Conservation (phyloP, 1,140 invertebrate genomes). For the Rhynchophorus ferrugineus region DNA sequence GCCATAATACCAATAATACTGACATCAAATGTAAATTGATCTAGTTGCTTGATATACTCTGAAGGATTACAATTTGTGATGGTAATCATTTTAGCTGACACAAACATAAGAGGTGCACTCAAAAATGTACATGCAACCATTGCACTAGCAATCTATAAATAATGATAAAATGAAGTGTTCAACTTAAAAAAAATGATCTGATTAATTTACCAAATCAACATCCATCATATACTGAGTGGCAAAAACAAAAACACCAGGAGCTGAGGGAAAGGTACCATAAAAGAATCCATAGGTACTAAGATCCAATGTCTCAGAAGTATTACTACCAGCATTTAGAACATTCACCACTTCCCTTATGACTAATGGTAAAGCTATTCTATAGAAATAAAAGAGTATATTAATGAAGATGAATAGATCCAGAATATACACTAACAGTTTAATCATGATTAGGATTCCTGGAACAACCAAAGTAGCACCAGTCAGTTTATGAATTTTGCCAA, state of each 20-base stretch:
- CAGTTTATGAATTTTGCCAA: conserved; percentile 77
- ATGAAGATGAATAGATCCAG: background rate
- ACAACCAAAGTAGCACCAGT: conserved; percentile 69
- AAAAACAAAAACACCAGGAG: conserved; percentile 91
- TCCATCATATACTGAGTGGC: conserved; percentile 81
- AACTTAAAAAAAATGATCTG: conserved; percentile 4
- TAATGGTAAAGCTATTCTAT: conserved; percentile 75
- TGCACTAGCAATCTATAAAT: conserved; percentile 71
- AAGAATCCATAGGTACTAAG: conserved; percentile 90
- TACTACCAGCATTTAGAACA: conserved; percentile 58
- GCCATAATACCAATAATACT: conserved; percentile 69
- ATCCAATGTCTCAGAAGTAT: conserved; percentile 65
- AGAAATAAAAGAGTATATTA: conserved; percentile 18
- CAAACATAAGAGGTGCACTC: conserved; percentile 89
- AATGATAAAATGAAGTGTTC: too few relatives aligned
- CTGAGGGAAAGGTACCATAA: conserved; percentile 92
- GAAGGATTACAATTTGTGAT: conserved; percentile 59
- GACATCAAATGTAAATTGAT: conserved; percentile 73
- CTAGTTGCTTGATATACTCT: conserved; percentile 68
- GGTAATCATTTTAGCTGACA: conserved; percentile 87
- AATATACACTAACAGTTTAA: conserved; percentile 67
- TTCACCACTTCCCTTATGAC: conserved; percentile 80
- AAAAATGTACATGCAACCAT: conserved; percentile 92
- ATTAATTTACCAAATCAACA: conserved; percentile 67
- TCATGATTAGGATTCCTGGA: conserved; percentile 77